A percentile compares a stretch with the other conserved stretches of the same genome.
Conservation (phyloP, 2,888 invertebrate genomes). For the Volucella zonaria region DNA sequence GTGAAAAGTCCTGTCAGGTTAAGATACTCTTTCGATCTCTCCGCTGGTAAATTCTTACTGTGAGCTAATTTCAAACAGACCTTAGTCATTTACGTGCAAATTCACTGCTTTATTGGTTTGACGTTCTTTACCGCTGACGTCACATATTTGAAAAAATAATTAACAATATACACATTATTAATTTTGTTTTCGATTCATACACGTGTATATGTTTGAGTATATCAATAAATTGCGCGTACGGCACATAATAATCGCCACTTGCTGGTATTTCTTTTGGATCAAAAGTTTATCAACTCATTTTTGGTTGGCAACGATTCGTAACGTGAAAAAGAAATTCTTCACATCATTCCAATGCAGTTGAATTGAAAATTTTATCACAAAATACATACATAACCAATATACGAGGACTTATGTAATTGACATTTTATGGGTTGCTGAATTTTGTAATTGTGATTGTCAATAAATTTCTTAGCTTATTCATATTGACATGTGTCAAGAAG, state of each 20-base stretch:
- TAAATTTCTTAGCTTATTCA: no score
- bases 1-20: no score
- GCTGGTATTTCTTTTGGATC: not conserved
- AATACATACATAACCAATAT: not conserved
- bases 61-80: no score
- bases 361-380: not conserved
- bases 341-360: not conserved
- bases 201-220: no score
- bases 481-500: not conserved
- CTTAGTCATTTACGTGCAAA: not conserved
- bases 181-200: not conserved
- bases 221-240: no score
- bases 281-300: slow-evolving; percentile 26
- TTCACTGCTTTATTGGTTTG: not conserved
- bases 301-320: not conserved
- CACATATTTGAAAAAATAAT: not conserved
- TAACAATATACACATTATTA: not conserved
- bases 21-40: no score
- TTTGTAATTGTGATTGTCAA: no score
- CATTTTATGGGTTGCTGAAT: no score
- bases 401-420: no score
- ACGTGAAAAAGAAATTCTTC: not conserved
- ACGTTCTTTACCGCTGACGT: not conserved
- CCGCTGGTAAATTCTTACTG: no score
- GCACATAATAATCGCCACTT: not conserved